Evolutionary conservation across 2,113 vertebrate species (phyloP).

Genomic region (Tympanuchus pallidicinctus): DNA sequence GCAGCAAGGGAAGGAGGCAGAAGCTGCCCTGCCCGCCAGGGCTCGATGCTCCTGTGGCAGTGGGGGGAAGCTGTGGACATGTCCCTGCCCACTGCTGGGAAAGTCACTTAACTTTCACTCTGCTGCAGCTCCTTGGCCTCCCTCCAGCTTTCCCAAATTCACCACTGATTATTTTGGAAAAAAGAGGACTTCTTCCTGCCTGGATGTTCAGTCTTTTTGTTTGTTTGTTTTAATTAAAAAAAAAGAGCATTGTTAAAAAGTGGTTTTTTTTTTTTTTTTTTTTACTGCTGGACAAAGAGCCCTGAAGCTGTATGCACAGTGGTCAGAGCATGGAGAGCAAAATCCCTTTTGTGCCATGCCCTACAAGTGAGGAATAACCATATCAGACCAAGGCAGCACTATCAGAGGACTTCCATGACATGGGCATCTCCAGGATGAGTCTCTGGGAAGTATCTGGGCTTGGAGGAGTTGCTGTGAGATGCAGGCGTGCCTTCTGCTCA

Average conservation of each 20-base stretch:
- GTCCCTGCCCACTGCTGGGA: constrained; percentile 2
- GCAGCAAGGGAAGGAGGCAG: constrained; percentile 64
- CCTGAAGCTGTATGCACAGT: not conserved
- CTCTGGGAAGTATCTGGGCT: not conserved
- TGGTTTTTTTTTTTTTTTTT: not conserved
- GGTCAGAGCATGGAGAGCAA: not conserved
- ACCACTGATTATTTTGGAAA: constrained; percentile 45
- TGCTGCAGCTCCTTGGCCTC: constrained; percentile 26
- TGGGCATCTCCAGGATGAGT: not conserved
- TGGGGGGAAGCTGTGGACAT: not conserved
- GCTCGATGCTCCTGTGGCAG: constrained; percentile 4
- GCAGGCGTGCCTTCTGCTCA: not conserved
- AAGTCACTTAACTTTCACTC: constrained; percentile 37
- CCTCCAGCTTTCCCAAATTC: constrained; percentile 39
- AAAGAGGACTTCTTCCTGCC: constrained; percentile 2
- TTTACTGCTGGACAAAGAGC: not conserved
- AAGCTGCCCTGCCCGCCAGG: constrained; percentile 24
- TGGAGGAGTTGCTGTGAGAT: not conserved
- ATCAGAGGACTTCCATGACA: not conserved
- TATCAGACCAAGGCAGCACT: not conserved
- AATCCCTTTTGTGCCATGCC: fast-evolving
- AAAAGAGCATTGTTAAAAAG: not conserved
- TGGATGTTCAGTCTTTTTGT: not conserved
- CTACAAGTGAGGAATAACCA: not conserved
- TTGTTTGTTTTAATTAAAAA: not conserved